Evolutionary conservation across 2,797 vertebrate genomes (phyloP).

Genomic region (Spea hammondii): DNA sequence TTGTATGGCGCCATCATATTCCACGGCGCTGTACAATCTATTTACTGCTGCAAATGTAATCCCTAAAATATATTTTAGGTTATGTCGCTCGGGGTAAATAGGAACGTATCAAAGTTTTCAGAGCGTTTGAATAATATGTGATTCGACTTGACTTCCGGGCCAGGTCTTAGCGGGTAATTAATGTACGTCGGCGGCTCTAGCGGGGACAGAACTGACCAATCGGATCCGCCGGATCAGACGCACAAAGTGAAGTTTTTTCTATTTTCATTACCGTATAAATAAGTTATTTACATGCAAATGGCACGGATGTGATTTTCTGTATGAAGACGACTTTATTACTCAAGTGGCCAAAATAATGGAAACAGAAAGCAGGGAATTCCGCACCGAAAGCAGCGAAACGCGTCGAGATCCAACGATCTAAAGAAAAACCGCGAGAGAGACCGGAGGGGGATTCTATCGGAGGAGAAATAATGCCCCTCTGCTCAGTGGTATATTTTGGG

Average conservation of each 20-base stretch:
- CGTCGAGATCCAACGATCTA: too few relatives aligned
- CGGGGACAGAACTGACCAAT: conserved; percentile 32
- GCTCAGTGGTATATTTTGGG: too few relatives aligned
- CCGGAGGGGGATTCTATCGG: too few relatives aligned
- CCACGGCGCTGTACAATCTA: too few relatives aligned
- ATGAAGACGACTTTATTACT: conserved; percentile 11
- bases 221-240: conserved; percentile 6
- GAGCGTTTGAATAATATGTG: conserved; percentile 10
- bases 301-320: conserved; percentile 23
- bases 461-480: too few relatives aligned
- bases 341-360: conserved; percentile 11
- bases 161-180: conserved; percentile 3
- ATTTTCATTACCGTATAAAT: conserved; percentile 35
- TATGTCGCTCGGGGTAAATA: background rate
- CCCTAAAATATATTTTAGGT: too few relatives aligned
- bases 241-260: conserved; percentile 19
- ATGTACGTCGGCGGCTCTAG: conserved; percentile 26
- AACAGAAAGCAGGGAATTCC: conserved; percentile 3
- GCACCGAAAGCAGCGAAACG: too few relatives aligned
- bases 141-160: conserved; percentile 7
- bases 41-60: too few relatives aligned
- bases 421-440: too few relatives aligned
- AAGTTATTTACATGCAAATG: conserved; percentile 42
- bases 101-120: background rate
- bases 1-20: too few relatives aligned